These are phyloP conservation scores for Heterochromis multidens DNA, from an alignment of 2,113 vertebrate genomes.

Conservation along the genomic window DNA sequence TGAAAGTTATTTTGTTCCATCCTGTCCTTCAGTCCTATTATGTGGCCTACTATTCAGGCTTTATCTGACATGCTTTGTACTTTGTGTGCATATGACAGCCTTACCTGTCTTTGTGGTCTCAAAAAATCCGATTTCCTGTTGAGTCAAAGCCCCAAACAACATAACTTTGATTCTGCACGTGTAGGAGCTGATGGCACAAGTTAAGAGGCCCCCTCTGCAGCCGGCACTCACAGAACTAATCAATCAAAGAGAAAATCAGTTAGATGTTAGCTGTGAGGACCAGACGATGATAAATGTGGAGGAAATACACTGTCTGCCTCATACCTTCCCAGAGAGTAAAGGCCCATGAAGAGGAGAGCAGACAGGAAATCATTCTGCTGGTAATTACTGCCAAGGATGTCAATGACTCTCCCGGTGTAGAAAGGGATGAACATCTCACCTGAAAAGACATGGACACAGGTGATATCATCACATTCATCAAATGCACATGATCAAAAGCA, in stretches of 20 bases:
- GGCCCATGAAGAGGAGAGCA: conserved; percentile 71
- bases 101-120: conserved; percentile 70
- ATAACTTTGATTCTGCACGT: conserved; percentile 53
- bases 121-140: conserved; percentile 75
- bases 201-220: conserved; percentile 67
- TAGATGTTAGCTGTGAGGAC: background rate
- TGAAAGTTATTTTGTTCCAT: background rate
- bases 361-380: conserved; percentile 56
- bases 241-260: background rate
- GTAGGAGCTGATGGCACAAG: conserved; percentile 56
- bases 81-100: accelerated
- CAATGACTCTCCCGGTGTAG: conserved; percentile 81
- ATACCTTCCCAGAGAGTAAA: conserved; percentile 79
- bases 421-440: conserved; percentile 73
- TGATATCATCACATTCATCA: background rate
- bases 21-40: background rate
- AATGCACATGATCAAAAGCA: no score
- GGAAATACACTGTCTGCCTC: background rate
- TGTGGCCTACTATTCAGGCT: background rate
- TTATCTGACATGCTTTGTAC: background rate
- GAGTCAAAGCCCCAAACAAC: conserved; percentile 66
- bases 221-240: conserved; percentile 66
- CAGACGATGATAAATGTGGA: background rate
- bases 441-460: conserved; percentile 1
- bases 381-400: conserved; percentile 76